Evolutionary conservation across 1,140 invertebrate species (phyloP).

Genomic region (Microplitis demolitor): DNA sequence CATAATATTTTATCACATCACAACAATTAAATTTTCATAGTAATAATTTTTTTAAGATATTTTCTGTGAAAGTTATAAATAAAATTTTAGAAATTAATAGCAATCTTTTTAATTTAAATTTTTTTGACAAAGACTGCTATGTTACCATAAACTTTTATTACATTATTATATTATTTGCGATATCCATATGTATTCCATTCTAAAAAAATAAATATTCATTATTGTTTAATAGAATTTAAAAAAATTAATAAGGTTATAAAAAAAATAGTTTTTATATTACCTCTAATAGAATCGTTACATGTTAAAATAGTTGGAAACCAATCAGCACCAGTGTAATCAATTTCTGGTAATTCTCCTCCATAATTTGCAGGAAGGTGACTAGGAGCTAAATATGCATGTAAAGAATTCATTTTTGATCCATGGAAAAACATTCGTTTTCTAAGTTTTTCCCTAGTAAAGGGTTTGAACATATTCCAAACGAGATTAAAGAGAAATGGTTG

Average conservation of each 20-base stretch:
- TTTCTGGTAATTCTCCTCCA: constrained; percentile 73
- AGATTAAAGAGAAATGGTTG: constrained; percentile 88
- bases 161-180: constrained; percentile 54
- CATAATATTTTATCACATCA: no score
- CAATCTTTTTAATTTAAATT: not conserved
- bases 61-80: not conserved
- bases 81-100: not conserved
- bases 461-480: constrained; percentile 86
- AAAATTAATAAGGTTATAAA: not conserved
- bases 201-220: constrained; percentile 37
- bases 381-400: constrained; percentile 72
- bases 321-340: constrained; percentile 74
- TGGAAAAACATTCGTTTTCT: constrained; percentile 79
- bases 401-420: constrained; percentile 72
- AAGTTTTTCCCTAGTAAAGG: constrained; percentile 84
- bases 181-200: constrained; percentile 72
- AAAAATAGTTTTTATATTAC: constrained; percentile 34
- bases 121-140: not conserved
- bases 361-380: constrained; percentile 76
- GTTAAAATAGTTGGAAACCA: constrained; percentile 74
- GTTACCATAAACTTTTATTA: not conserved
- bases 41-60: no score
- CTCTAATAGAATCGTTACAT: constrained; percentile 66
- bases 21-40: no score
- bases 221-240: constrained; percentile 14